These are phyloP conservation scores for Leptopilina drosophilae DNA, from an alignment of 2,888 invertebrate genomes.

Conservation along the genomic window DNA sequence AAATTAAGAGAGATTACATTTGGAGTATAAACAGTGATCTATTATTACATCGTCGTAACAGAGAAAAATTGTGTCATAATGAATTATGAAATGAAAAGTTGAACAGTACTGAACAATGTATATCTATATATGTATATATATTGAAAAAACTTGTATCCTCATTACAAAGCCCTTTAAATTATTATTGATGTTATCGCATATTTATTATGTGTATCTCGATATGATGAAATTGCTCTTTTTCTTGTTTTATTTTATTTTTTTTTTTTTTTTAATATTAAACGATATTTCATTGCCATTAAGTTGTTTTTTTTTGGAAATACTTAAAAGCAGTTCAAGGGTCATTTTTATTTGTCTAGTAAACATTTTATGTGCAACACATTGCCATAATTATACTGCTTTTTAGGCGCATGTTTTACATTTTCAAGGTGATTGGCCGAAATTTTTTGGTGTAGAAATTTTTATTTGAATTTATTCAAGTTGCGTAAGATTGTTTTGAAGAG, in stretches of 20 bases:
- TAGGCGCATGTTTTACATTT: too few species aligned
- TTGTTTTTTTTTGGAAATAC: conserved; percentile 4
- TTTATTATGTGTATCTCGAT: conserved; percentile 15
- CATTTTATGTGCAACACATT: too few species aligned
- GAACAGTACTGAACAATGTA: not conserved
- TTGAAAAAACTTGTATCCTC: not conserved
- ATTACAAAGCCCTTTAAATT: conserved; percentile 28
- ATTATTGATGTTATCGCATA: conserved; percentile 36
- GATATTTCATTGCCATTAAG: conserved; percentile 1
- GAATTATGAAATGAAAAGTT: conserved; percentile 35
- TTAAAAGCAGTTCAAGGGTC: conserved; percentile 14
- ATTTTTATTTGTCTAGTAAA: not conserved
- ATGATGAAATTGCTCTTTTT: conserved; percentile 1
- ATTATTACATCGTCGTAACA: not conserved
- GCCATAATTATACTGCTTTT: too few species aligned
- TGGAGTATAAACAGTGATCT: not conserved
- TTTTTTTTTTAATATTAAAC: not conserved
- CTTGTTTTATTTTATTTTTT: not conserved
- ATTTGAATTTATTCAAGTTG: too few species aligned
- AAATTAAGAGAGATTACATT: not conserved
- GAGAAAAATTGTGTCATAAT: conserved; percentile 18
- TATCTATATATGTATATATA: too few species aligned
- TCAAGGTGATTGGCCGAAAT: too few species aligned
- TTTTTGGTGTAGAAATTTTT: too few species aligned
- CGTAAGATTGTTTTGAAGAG: too few species aligned